Evolutionary conservation across 2,888 invertebrate genomes (phyloP).

Genomic region (Gari tellinella): DNA sequence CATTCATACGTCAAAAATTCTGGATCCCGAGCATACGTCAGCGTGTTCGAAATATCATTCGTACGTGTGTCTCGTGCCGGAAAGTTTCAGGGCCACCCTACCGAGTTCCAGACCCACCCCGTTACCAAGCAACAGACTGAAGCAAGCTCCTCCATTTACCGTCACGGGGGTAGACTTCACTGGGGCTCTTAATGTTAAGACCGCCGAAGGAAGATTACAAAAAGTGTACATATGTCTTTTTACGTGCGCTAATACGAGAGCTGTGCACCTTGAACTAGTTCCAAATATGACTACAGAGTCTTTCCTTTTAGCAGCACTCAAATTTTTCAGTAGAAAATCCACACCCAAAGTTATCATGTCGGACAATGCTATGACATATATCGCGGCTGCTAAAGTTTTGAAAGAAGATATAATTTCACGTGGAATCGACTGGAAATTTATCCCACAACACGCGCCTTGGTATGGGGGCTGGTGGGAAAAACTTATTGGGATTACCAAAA

Average conservation of each 20-base stretch:
- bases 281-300: slow-evolving; percentile 1
- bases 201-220: slow-evolving; percentile 2
- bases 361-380: slow-evolving; percentile 50
- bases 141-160: slow-evolving; percentile 35
- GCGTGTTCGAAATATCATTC: not conserved
- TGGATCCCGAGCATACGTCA: slow-evolving; percentile 27
- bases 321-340: slow-evolving; percentile 39
- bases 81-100: slow-evolving; percentile 34
- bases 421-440: slow-evolving; percentile 48
- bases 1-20: slow-evolving; percentile 10
- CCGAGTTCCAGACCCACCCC: slow-evolving; percentile 30
- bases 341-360: slow-evolving; percentile 44
- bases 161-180: slow-evolving; percentile 52
- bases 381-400: slow-evolving; percentile 14
- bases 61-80: slow-evolving; percentile 39
- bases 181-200: slow-evolving; percentile 26
- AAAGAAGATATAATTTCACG: not conserved
- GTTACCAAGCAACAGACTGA: slow-evolving; percentile 24
- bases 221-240: slow-evolving; percentile 22
- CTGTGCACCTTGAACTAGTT: not conserved
- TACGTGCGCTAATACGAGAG: slow-evolving; percentile 3
- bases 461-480: slow-evolving; percentile 61
- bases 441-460: slow-evolving; percentile 50
- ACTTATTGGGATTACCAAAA: slow-evolving; percentile 39
- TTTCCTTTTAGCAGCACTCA: slow-evolving; percentile 1